Evolutionary conservation across 2,888 invertebrate genomes (phyloP), one percentile per base, ranked within the genome.

Genomic region (Scaptomyza parva): DNA sequence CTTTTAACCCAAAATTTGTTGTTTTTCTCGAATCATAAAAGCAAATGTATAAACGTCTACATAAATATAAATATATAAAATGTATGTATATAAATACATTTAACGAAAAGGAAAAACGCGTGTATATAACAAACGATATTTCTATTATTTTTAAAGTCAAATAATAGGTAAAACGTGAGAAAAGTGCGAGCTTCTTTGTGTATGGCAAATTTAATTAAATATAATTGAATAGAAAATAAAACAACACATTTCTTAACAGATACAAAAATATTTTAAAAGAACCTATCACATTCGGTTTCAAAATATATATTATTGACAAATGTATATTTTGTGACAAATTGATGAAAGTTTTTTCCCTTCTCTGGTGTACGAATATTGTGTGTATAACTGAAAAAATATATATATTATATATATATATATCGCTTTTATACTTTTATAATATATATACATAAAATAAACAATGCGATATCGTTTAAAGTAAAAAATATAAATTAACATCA

Each of bases 371-470:
- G 33, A 45, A 35, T 66, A 79, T 80, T 78, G 86, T 90, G 83
- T 90, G 89, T 90, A 90, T 89, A 89, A 90, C 90, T 81, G 86
- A n/a, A n/a, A n/a, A n/a, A n/a, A n/a, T 80, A 81, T 74, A 81
- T 72, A 75, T 74, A 78, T 78, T 68, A 69, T 76, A 78, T 57
- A 74, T 62, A 60, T 45, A 64, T 4, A 79, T 73, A 81, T 72
- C 64, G 60, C 62, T 60, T 50, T 44, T 37, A 50, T 39, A 43
- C 24, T 18, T n/a, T 28, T 18, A 14, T 14, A 5, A 35, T 41
- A 53, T 41, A 47, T 75, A 41, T 43, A 73, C 57, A 61, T 55
- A 40, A 47, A 57, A 66, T 40, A 50, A 17, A 47, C 47, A 52
- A 37, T 58, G 12, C 24, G 14, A 20, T 35, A 33, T 44, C 26